Percentiles rank a stretch among this genome's conserved stretches.
Conservation (phyloP, 2,888 invertebrate genomes). For the Erynnis tages region DNA sequence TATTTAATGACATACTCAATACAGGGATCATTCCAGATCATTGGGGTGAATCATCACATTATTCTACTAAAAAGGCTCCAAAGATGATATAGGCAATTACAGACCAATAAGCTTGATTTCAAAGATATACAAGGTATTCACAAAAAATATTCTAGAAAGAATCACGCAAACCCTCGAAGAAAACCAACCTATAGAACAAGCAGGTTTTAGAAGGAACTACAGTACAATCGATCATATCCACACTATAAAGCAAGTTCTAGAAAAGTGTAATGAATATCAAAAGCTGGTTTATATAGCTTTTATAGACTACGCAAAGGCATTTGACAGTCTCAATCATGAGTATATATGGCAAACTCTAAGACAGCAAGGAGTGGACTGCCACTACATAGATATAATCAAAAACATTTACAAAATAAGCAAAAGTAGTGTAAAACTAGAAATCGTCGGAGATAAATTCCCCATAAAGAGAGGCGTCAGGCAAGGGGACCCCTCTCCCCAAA, state of each 20-base stretch:
- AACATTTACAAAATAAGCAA: conserved; percentile 1
- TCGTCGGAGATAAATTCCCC: not conserved
- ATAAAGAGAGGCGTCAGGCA: conserved; percentile 2
- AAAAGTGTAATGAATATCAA: conserved; percentile 8
- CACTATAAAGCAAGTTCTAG: not conserved
- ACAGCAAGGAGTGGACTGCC: conserved; percentile 1
- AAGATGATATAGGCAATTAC: too few relatives aligned
- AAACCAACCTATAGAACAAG: conserved; percentile 18
- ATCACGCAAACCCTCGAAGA: not conserved
- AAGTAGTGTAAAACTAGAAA: not conserved
- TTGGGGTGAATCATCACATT: not conserved
- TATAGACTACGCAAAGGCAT: conserved; percentile 26
- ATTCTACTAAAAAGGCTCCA: conserved; percentile 11
- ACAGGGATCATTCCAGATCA: not conserved
- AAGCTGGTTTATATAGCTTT: conserved; percentile 20
- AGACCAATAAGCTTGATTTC: too few relatives aligned
- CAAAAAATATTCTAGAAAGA: conserved; percentile 23
- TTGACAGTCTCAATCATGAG: conserved; percentile 13
- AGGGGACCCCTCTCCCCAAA: conserved; percentile 3
- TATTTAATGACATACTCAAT: not conserved
- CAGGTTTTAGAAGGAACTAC: not conserved
- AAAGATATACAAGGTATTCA: too few relatives aligned
- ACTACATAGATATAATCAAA: not conserved
- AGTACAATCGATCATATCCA: conserved; percentile 11
- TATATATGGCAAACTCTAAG: not conserved